Conservation (phyloP, 2,113 vertebrate species). For the Nannospalax galili region DNA sequence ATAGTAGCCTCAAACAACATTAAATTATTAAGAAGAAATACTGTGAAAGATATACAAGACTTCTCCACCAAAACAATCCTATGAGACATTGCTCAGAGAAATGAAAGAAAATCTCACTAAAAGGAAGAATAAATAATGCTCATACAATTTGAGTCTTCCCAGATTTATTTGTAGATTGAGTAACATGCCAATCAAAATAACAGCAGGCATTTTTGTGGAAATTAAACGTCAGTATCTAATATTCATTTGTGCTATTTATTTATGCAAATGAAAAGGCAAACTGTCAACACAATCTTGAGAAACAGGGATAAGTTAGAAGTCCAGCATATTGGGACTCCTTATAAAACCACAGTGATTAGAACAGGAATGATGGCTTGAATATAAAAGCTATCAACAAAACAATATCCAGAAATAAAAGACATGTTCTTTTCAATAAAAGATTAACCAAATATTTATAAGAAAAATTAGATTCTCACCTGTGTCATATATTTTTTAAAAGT, state of each 20-base stretch:
- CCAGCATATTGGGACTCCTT: not conserved
- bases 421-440: not conserved
- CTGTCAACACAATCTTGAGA: not conserved
- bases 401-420: not conserved
- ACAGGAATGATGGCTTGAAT: not conserved
- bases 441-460: not conserved
- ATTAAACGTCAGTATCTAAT: constrained; percentile 7
- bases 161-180: not conserved
- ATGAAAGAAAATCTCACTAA: not conserved
- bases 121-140: not conserved
- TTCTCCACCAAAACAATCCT: not conserved
- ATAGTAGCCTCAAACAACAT: not conserved
- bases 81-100: not conserved
- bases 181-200: constrained; percentile 10
- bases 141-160: not conserved
- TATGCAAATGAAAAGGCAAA: constrained; percentile 18
- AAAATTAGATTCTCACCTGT: not conserved
- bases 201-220: not conserved
- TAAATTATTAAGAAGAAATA: constrained; percentile 1
- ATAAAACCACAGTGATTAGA: not conserved
- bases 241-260: not conserved
- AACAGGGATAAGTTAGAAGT: not conserved
- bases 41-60: not conserved
- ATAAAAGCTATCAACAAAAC: not conserved
- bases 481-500: not conserved